Base-by-base conservation (phyloP, 2,797 vertebrate genomes). In the Paramormyrops hopkinsi region DNA sequence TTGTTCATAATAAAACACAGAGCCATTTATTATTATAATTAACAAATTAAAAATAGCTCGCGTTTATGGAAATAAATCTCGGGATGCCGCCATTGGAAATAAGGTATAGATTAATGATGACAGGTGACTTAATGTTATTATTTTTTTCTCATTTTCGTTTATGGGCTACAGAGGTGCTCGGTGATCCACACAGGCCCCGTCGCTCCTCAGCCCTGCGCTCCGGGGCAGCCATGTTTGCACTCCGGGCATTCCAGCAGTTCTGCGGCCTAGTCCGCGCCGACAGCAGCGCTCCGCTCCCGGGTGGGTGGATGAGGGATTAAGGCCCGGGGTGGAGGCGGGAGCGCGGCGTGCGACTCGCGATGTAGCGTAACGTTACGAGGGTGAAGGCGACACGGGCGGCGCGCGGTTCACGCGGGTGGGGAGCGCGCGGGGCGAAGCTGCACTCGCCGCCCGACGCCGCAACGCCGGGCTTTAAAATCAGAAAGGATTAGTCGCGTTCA, bases 211-310 rank as follows among this genome's bases (percentile, higher is more conserved):
- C 33, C 46, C 89, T 87, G 51, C 48, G 90, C 87, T 88, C 51
- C 56, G 73, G 88, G 89, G 89, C 86, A 90, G 90, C 89, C 90
- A 91, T 88, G 87, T 90, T 92, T 79, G 83, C 54, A 56, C 86
- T 89, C 90, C 11, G 91, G 89, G 87, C 83, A 73, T 84, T 87
- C 89, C 89, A 51, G 88, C 85, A 83, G 87, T 65, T 86, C 19
- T 48, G 90, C 84, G 89, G 89, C 90, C 89, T 89, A 88, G 14
- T 86, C 53, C 9, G n/a, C 50, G 12, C 86, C 82, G 17, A 88
- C 50, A 46, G 11, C 65, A 2, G 87, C 48, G 33, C 50, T 48
- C 6, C 14, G 59, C 25, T 50, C 73, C 48, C 37, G 29, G 76
- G 37, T n/a, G 76, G 37, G 73, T 17, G 33, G 41, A n/a, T n/a